phyloP scores from a whole-genome alignment of 1,140 invertebrate genomes.

The Drosophila tsacasi region DNA sequence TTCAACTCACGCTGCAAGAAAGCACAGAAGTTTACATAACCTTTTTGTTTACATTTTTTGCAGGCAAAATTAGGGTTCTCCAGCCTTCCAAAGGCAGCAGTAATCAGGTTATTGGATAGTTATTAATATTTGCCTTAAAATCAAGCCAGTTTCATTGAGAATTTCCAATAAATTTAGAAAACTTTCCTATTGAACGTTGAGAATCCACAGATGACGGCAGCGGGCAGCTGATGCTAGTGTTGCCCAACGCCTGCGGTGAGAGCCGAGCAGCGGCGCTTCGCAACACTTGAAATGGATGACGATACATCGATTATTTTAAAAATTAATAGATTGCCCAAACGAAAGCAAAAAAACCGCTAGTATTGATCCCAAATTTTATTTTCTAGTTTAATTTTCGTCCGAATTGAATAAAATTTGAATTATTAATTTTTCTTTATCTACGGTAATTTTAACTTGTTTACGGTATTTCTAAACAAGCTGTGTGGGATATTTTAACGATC shows the following conservation, averaged over 20 bases:
- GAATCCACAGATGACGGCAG: slow-evolving; percentile 65
- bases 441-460: neutral
- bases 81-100: neutral
- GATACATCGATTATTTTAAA: too few species aligned
- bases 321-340: too few species aligned
- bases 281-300: slow-evolving; percentile 15
- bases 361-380: too few species aligned
- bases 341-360: too few species aligned
- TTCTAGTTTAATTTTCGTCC: too few species aligned
- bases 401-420: too few species aligned
- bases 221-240: slow-evolving; percentile 37
- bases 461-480: neutral
- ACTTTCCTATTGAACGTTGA: slow-evolving; percentile 63
- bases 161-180: slow-evolving; percentile 21
- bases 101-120: neutral
- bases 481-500: neutral
- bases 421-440: too few species aligned
- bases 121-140: slow-evolving; percentile 1
- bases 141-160: slow-evolving; percentile 40
- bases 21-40: slow-evolving; percentile 82
- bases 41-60: slow-evolving; percentile 81
- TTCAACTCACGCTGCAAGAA: slow-evolving; percentile 62
- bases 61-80: neutral
- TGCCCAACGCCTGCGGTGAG: neutral
- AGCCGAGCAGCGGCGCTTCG: neutral